phyloP scores from a whole-genome alignment of 1,140 invertebrate genomes.

The Stenopsyche tienmushanensis region DNA sequence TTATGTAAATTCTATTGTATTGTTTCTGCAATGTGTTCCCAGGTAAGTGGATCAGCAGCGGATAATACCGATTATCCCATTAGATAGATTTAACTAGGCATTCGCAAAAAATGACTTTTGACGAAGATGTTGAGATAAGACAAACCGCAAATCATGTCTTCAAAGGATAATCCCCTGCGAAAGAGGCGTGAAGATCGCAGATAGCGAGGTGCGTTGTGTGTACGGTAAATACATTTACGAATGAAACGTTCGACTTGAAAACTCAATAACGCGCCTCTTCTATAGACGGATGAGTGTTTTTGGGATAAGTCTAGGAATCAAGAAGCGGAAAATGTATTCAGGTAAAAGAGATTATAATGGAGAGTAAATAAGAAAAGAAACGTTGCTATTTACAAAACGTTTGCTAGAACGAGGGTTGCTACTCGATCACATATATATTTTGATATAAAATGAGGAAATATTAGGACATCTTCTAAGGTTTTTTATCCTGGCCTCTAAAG shows the following conservation, averaged over 20 bases:
- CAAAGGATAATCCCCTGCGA: neutral
- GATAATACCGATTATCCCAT: no score
- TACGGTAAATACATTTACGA: slow-evolving; percentile 15
- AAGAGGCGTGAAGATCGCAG: slow-evolving; percentile 20
- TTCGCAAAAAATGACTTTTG: neutral
- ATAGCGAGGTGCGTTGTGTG: slow-evolving; percentile 12
- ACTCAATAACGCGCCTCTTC: slow-evolving; percentile 13
- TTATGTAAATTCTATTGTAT: no score
- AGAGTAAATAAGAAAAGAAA: slow-evolving; percentile 10
- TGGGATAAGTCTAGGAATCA: slow-evolving; percentile 16
- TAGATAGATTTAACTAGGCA: neutral
- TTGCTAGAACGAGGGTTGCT: no score
- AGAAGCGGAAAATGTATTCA: slow-evolving; percentile 19
- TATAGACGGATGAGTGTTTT: slow-evolving; percentile 2
- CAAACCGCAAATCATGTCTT: neutral
- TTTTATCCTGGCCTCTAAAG: no score
- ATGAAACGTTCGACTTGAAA: slow-evolving; percentile 16
- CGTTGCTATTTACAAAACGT: no score
- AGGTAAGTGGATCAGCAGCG: no score
- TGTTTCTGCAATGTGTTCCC: no score
- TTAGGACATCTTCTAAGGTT: no score
- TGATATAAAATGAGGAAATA: no score
- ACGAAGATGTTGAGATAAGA: neutral
- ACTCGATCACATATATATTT: neutral
- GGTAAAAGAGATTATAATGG: slow-evolving; percentile 27